Evolutionary conservation across 2,888 invertebrate species (phyloP).

Genomic region (Periphyllus acericola): DNA sequence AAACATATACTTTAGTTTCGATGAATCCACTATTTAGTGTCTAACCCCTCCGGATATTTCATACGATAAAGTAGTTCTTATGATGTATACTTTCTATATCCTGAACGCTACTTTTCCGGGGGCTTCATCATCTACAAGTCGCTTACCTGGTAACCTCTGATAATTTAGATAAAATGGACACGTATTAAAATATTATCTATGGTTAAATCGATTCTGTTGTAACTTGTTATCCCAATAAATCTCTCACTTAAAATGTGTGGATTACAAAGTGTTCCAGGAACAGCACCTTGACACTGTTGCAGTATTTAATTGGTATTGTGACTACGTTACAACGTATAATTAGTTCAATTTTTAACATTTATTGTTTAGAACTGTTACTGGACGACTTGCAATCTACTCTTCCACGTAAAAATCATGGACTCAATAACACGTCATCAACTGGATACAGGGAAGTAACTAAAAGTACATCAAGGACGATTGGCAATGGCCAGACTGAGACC

Average conservation of each 20-base stretch:
- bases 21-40: not conserved
- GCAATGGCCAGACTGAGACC: conserved; percentile 64
- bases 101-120: not conserved
- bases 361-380: conserved; percentile 66
- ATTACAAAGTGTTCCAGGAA: not conserved
- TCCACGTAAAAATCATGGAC: conserved; percentile 63
- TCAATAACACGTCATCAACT: conserved; percentile 62
- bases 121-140: not conserved
- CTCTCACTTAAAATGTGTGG: not conserved
- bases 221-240: not conserved
- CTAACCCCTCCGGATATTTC: not conserved
- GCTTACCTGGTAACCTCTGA: not conserved
- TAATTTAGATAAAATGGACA: not conserved
- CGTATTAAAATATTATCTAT: conserved; percentile 4
- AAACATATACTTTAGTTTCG: not conserved
- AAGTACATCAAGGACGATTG: conserved; percentile 64
- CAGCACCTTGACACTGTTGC: conserved; percentile 27
- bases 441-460: conserved; percentile 66
- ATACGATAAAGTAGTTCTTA: not conserved
- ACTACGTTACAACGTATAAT: conserved; percentile 15
- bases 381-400: conserved; percentile 67
- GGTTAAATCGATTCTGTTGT: not conserved
- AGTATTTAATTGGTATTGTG: not conserved
- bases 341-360: conserved; percentile 34
- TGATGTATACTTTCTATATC: not conserved